These are phyloP conservation scores for Theocolax elegans DNA, from an alignment of 1,140 invertebrate species.

Conservation along the genomic window DNA sequence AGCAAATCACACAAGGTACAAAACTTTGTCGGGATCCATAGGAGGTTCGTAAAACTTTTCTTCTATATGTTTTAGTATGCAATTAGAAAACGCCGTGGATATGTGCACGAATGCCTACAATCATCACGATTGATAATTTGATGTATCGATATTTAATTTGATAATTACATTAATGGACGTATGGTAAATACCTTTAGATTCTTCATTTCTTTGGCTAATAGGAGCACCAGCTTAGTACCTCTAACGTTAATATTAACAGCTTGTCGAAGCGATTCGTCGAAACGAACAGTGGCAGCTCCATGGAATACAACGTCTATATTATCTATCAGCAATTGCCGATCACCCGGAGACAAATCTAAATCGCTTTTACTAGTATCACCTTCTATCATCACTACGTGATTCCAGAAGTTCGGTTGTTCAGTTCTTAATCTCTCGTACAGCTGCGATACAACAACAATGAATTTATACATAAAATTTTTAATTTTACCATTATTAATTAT, in stretches of 20 bases:
- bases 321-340: constrained; percentile 66
- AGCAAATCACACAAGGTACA: constrained; percentile 62
- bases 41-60: constrained; percentile 70
- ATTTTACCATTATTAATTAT: no score
- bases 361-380: constrained; percentile 72
- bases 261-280: constrained; percentile 82
- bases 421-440: constrained; percentile 67
- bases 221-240: constrained; percentile 71
- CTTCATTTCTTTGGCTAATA: constrained; percentile 73
- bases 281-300: constrained; percentile 88
- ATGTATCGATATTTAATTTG: no score
- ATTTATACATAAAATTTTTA: background rate
- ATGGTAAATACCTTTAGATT: constrained; percentile 74
- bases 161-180: no score
- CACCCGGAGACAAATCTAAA: constrained; percentile 70
- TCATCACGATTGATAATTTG: no score
- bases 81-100: constrained; percentile 79
- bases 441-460: constrained; percentile 51
- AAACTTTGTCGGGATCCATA: constrained; percentile 63
- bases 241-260: constrained; percentile 73
- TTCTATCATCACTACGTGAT: constrained; percentile 71
- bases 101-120: constrained; percentile 63
- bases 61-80: constrained; percentile 70
- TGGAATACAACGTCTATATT: constrained; percentile 82
- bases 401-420: constrained; percentile 59